phyloP scores from a whole-genome alignment of 2,797 vertebrate genomes.

The Nyctibius grandis region DNA sequence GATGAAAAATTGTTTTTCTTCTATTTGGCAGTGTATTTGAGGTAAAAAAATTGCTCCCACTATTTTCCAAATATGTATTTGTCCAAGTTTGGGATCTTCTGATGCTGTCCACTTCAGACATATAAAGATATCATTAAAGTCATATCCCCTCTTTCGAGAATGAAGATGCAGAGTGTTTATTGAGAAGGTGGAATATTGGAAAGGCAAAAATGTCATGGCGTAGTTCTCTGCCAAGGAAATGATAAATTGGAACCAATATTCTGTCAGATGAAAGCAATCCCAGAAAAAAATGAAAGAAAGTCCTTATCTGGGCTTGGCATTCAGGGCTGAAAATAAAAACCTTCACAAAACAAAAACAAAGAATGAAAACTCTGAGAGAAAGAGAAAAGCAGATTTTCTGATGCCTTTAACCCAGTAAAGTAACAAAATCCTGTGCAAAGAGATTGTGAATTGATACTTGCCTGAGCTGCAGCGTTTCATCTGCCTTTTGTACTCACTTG shows the following conservation, averaged over 20 bases:
- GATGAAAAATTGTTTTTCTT: not conserved
- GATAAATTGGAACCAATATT: not conserved
- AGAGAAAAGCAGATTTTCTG: conserved; percentile 2
- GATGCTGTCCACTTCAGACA: not conserved
- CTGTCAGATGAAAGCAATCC: not conserved
- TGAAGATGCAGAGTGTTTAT: not conserved
- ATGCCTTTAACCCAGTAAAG: not conserved
- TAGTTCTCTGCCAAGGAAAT: not conserved
- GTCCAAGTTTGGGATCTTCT: not conserved
- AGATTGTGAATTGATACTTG: not conserved
- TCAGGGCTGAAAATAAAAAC: conserved; percentile 14
- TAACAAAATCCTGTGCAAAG: not conserved
- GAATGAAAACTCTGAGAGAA: not conserved
- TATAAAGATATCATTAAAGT: not conserved
- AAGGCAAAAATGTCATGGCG: not conserved
- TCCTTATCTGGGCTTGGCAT: not conserved
- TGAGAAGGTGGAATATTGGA: not conserved
- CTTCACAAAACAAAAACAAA: not conserved
- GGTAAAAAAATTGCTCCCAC: not conserved
- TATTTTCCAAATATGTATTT: not conserved
- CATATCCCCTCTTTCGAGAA: not conserved
- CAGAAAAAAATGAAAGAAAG: not conserved
- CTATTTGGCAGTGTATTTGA: not conserved
- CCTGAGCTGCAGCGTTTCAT: not conserved
- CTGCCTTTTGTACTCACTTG: not conserved